Conservation (phyloP, 2,888 invertebrate species). For the Linyphia triangularis region DNA sequence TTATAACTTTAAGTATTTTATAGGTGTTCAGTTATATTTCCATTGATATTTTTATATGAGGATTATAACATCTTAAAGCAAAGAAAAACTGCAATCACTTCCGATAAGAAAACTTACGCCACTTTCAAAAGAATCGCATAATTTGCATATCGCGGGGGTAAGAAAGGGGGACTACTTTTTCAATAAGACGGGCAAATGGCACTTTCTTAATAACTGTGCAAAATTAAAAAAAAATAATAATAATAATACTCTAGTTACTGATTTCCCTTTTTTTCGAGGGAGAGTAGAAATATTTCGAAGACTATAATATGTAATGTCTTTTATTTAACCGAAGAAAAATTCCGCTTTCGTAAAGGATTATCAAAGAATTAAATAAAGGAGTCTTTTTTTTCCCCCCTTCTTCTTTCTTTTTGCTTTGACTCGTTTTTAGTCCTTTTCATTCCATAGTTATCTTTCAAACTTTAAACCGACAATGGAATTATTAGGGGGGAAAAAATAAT, state of each 20-base stretch:
- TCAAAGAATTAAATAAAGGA: conserved; percentile 72
- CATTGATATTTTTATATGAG: too few relatives aligned
- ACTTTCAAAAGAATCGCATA: conserved; percentile 19
- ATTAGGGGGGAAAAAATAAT: conserved; percentile 1
- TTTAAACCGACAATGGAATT: conserved; percentile 60
- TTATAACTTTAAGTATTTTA: too few relatives aligned
- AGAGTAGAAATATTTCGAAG: conserved; percentile 66
- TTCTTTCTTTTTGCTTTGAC: conserved; percentile 7
- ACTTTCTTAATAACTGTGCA: conserved; percentile 66
- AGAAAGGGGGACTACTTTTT: conserved; percentile 45
- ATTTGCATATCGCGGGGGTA: neutral
- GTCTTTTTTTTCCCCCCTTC: conserved; percentile 12
- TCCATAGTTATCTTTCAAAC: conserved; percentile 59
- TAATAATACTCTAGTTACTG: conserved; percentile 67
- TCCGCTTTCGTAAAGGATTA: conserved; percentile 70
- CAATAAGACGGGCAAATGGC: conserved; percentile 68
- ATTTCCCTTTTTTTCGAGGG: conserved; percentile 41
- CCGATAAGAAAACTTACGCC: neutral
- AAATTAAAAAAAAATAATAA: conserved; percentile 60
- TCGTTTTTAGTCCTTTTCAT: conserved; percentile 49
- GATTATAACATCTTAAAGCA: too few relatives aligned
- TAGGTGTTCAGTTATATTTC: too few relatives aligned
- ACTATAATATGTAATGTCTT: conserved; percentile 75
- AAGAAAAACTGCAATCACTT: neutral
- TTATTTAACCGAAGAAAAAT: conserved; percentile 74